A percentile compares a stretch with the other conserved stretches of the same genome.
phyloP scores from a whole-genome alignment of 2,888 invertebrate genomes.

The Erynnis tages region DNA sequence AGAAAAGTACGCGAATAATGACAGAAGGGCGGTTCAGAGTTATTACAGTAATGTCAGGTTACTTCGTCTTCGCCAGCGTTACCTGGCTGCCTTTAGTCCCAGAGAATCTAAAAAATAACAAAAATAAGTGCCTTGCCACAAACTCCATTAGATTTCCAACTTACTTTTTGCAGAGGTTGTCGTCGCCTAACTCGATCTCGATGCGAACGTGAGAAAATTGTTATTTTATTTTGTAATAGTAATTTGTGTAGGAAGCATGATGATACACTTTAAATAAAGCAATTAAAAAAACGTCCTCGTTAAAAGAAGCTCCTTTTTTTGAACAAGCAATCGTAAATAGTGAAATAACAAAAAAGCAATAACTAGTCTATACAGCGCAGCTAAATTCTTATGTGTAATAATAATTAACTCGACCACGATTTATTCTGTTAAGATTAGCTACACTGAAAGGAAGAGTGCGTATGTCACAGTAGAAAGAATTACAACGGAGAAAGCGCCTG shows the following conservation, averaged over 20 bases:
- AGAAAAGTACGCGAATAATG: conserved; percentile 74
- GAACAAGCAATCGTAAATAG: no score
- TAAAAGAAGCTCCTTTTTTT: conserved; percentile 25
- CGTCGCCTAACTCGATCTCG: conserved; percentile 73
- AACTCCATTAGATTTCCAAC: conserved; percentile 78
- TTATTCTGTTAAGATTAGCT: conserved; percentile 43
- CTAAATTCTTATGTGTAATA: no score
- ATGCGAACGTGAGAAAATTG: conserved; percentile 76
- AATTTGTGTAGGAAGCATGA: conserved; percentile 52
- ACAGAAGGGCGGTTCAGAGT: conserved; percentile 72
- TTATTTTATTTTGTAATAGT: conserved; percentile 67
- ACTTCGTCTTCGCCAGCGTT: conserved; percentile 69
- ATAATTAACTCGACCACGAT: no score
- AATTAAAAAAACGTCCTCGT: conserved; percentile 43
- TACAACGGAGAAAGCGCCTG: conserved; percentile 73
- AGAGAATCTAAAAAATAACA: conserved; percentile 72
- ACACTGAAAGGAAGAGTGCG: conserved; percentile 78
- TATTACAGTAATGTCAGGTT: conserved; percentile 78
- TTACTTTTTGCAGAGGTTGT: conserved; percentile 76
- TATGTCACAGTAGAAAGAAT: conserved; percentile 64
- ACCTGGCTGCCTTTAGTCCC: conserved; percentile 66
- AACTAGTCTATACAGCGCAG: no score
- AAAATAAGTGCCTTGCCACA: conserved; percentile 75
- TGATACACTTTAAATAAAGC: conserved; percentile 42
- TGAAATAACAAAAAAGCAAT: no score